Conservation (phyloP, 2,113 vertebrate species). For the Vulpes vulpes region DNA sequence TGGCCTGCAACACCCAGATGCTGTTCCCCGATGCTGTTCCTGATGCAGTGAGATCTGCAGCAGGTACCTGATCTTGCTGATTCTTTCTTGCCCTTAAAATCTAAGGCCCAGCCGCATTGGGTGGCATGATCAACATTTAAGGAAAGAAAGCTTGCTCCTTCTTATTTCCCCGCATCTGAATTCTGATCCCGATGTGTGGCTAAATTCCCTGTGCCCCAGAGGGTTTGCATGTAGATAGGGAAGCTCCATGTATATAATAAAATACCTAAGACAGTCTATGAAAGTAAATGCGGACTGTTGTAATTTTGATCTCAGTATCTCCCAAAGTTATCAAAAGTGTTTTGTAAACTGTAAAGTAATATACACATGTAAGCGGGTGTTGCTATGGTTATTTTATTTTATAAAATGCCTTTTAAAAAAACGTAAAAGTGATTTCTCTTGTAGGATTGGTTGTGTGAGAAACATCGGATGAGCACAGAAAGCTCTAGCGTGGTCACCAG, state of each 20-base stretch:
- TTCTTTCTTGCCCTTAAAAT: neutral
- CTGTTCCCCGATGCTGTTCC: neutral
- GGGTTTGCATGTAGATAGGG: neutral
- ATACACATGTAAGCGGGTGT: neutral
- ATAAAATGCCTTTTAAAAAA: neutral
- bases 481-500: neutral
- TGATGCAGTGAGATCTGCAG: neutral
- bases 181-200: neutral
- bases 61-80: neutral
- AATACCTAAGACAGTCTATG: neutral
- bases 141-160: neutral
- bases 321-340: slow-evolving; percentile 21
- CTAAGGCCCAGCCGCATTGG: neutral
- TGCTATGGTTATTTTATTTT: neutral
- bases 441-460: neutral
- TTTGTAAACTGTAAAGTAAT: slow-evolving; percentile 40
- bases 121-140: neutral
- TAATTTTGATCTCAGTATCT: slow-evolving; percentile 7
- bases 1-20: accelerated
- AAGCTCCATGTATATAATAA: neutral
- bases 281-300: neutral
- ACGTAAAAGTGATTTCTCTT: neutral
- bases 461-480: neutral
- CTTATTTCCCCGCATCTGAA: neutral
- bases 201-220: neutral